phyloP scores from a whole-genome alignment of 1,140 invertebrate genomes.

The Drosophila arizonae region DNA sequence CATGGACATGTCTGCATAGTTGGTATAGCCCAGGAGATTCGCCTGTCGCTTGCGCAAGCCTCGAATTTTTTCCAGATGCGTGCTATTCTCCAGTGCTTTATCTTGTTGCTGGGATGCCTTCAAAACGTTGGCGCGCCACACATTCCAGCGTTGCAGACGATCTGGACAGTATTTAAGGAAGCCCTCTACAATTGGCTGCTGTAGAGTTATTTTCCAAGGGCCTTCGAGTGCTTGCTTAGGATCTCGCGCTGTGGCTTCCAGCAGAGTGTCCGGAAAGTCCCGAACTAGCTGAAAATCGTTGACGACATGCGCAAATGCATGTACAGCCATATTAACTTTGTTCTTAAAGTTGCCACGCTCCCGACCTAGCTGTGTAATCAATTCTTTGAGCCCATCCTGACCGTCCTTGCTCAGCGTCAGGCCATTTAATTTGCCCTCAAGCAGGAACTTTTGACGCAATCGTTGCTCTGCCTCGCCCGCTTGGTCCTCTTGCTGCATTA shows the following conservation, averaged over 20 bases:
- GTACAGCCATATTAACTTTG: conserved; percentile 86
- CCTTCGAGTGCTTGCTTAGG: conserved; percentile 85
- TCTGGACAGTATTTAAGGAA: conserved; percentile 93
- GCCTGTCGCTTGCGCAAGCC: conserved; percentile 88
- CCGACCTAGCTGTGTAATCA: conserved; percentile 84
- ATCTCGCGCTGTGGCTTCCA: conserved; percentile 87
- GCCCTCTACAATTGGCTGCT: conserved; percentile 87
- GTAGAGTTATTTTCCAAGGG: conserved; percentile 91
- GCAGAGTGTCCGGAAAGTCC: conserved; percentile 89
- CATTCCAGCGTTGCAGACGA: conserved; percentile 89
- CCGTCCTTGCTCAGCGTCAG: conserved; percentile 84
- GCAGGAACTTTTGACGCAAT: conserved; percentile 89
- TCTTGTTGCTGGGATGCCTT: conserved; percentile 88
- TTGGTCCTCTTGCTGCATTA: conserved; percentile 84
- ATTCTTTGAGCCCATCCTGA: conserved; percentile 83
- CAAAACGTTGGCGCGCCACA: conserved; percentile 90
- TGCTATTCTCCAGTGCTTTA: conserved; percentile 88
- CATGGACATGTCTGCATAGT: conserved; percentile 94
- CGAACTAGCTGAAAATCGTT: conserved; percentile 86
- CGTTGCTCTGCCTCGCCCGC: conserved; percentile 85
- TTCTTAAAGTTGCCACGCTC: conserved; percentile 85
- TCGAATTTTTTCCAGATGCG: conserved; percentile 90
- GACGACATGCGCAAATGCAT: conserved; percentile 87
- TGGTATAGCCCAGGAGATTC: conserved; percentile 90
- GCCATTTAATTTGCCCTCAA: conserved; percentile 93